These are phyloP conservation scores for Cacatua alba DNA, from an alignment of 2,113 vertebrate genomes.

Conservation along the genomic window DNA sequence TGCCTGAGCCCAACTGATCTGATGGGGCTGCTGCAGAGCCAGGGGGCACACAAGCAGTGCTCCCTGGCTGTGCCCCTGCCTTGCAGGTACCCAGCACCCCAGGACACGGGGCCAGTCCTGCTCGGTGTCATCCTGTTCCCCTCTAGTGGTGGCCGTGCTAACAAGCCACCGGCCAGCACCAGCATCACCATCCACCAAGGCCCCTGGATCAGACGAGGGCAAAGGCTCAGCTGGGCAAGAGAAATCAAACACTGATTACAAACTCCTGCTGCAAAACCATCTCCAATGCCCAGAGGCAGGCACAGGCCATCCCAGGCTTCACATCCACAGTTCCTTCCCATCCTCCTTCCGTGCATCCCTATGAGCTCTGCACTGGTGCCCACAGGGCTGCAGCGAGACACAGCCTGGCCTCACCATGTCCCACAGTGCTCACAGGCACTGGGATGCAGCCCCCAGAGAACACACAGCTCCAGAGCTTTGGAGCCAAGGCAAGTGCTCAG, in stretches of 20 bases:
- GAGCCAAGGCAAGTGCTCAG: background rate
- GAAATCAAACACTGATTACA: background rate
- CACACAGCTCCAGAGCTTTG: background rate
- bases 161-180: background rate
- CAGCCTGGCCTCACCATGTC: fast-evolving
- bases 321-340: background rate
- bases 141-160: background rate
- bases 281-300: background rate
- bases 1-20: background rate
- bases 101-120: background rate
- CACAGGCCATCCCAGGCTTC: background rate
- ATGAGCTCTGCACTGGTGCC: fast-evolving
- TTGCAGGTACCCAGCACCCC: background rate
- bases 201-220: background rate
- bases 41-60: background rate
- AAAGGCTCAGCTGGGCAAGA: background rate
- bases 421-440: background rate
- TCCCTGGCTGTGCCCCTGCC: background rate
- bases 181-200: fast-evolving
- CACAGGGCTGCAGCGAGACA: background rate
- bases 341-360: background rate
- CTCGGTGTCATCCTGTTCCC: constrained; percentile 31
- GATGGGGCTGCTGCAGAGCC: background rate
- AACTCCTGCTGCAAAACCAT: background rate
- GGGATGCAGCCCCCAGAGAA: background rate